Evolutionary conservation across 1,140 invertebrate species (phyloP).

Genomic region (Heliconius hewitsoni): DNA sequence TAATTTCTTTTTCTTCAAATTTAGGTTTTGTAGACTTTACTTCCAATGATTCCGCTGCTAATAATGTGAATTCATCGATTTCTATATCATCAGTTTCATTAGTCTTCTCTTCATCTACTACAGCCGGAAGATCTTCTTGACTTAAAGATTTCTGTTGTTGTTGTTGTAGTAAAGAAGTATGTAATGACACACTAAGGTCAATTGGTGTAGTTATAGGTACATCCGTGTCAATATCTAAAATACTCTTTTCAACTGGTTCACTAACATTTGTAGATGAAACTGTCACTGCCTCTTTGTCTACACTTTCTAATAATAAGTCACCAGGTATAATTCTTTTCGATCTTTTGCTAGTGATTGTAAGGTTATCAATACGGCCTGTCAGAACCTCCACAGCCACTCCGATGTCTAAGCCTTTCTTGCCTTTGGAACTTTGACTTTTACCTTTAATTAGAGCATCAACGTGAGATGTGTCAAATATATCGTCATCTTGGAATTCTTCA

Average conservation of each 20-base stretch:
- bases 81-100: constrained; percentile 82
- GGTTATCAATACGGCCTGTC: constrained; percentile 88
- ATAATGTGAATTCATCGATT: constrained; percentile 88
- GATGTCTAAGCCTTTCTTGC: constrained; percentile 90
- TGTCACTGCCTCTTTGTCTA: constrained; percentile 78
- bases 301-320: constrained; percentile 87
- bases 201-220: constrained; percentile 83
- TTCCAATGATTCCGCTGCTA: constrained; percentile 87
- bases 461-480: constrained; percentile 91
- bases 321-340: constrained; percentile 83
- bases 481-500: constrained; percentile 85
- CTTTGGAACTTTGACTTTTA: constrained; percentile 85
- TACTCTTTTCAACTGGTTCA: constrained; percentile 82
- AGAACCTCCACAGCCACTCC: constrained; percentile 92
- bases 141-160: constrained; percentile 61
- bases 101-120: constrained; percentile 38
- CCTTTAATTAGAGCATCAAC: constrained; percentile 92
- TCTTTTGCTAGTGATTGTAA: constrained; percentile 83
- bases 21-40: constrained; percentile 78
- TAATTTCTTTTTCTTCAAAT: constrained; percentile 62
- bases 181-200: constrained; percentile 84
- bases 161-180: constrained; percentile 79
- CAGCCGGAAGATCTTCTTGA: constrained; percentile 53
- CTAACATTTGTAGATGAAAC: constrained; percentile 19
- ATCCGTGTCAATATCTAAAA: constrained; percentile 88